phyloP scores from a whole-genome alignment of 2,888 invertebrate genomes.

The Cremastinae sp. region DNA sequence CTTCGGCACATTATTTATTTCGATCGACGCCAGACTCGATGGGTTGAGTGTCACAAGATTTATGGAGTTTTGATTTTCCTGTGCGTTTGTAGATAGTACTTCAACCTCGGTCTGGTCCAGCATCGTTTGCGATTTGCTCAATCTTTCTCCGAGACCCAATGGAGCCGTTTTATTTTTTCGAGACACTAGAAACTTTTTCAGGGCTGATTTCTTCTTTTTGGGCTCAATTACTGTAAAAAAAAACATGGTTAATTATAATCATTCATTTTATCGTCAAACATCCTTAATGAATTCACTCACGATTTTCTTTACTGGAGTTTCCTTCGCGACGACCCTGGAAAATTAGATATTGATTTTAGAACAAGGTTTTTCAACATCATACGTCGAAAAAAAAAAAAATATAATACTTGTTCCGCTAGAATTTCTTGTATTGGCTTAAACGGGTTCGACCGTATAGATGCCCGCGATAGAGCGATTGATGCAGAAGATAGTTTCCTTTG shows the following conservation, averaged over 20 bases:
- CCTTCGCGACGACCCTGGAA: conserved; percentile 39
- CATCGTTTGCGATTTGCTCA: conserved; percentile 56
- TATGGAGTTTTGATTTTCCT: conserved; percentile 60
- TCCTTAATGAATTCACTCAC: conserved; percentile 26
- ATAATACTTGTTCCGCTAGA: conserved; percentile 58
- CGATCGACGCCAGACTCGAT: conserved; percentile 49
- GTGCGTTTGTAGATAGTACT: conserved; percentile 51
- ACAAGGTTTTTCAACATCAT: conserved; percentile 56
- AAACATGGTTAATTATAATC: background rate
- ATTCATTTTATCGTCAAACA: background rate
- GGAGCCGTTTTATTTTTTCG: conserved; percentile 75
- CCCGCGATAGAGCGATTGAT: conserved; percentile 69
- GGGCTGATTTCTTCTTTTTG: conserved; percentile 45
- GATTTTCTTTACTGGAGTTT: conserved; percentile 52
- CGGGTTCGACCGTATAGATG: conserved; percentile 73
- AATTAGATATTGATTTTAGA: conserved; percentile 48
- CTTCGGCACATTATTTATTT: conserved; percentile 42
- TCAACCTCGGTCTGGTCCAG: conserved; percentile 49
- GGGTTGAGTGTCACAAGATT: conserved; percentile 66
- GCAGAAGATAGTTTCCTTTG: conserved; percentile 69
- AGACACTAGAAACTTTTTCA: conserved; percentile 66
- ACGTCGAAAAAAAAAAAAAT: background rate
- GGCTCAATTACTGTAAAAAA: conserved; percentile 49
- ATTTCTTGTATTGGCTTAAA: conserved; percentile 73
- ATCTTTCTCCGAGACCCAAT: conserved; percentile 62